phyloP scores from a whole-genome alignment of 2,113 vertebrate genomes.

The Podarcis cretensis region DNA sequence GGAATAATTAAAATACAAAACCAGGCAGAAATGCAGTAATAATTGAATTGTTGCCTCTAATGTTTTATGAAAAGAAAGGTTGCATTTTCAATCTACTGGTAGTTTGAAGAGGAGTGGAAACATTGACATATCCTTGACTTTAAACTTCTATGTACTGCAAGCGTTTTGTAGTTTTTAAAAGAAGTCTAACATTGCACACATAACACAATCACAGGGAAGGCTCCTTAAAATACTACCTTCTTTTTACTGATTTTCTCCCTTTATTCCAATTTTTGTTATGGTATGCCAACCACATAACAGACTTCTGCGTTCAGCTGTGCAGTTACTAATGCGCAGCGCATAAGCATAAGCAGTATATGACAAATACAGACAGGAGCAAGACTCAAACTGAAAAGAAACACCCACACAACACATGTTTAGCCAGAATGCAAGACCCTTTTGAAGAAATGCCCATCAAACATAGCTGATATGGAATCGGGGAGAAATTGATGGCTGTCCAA shows the following conservation, averaged over 20 bases:
- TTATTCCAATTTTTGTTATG: not conserved
- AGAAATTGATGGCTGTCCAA: not conserved
- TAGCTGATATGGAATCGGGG: not conserved
- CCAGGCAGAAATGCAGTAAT: conserved; percentile 40
- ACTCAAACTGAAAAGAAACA: not conserved
- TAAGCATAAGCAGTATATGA: not conserved
- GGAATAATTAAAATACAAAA: conserved; percentile 38
- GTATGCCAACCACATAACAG: not conserved
- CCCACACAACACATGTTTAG: not conserved
- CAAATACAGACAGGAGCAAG: not conserved
- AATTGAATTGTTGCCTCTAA: conserved; percentile 51
- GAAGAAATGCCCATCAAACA: not conserved
- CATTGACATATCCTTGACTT: conserved; percentile 38
- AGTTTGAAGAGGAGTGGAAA: conserved; percentile 39
- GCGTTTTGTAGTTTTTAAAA: not conserved
- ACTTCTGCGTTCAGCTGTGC: not conserved
- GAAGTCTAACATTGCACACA: not conserved
- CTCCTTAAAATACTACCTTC: not conserved
- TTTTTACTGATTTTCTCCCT: not conserved
- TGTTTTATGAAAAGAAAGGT: conserved; percentile 56
- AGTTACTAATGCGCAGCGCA: not conserved
- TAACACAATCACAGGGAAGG: not conserved
- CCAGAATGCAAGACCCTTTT: not conserved
- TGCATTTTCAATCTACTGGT: conserved; percentile 36
- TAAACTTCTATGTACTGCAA: not conserved